These are phyloP conservation scores for Ctenicera cuprea DNA, from an alignment of 2,888 invertebrate genomes.

Conservation along the genomic window DNA sequence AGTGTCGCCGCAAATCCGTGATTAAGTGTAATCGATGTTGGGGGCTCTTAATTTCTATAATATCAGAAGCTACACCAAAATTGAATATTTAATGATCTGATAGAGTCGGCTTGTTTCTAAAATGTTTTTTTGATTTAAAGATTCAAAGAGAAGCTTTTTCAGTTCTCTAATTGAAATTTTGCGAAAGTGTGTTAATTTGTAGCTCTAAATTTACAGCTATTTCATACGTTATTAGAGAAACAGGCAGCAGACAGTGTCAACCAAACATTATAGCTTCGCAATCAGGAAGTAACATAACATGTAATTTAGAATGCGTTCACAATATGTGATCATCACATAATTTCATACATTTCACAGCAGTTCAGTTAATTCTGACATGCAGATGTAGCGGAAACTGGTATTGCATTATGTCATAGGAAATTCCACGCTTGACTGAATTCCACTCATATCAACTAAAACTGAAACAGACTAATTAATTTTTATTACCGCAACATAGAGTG, in stretches of 20 bases:
- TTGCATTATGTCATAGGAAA: constrained; percentile 39
- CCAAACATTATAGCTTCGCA: constrained; percentile 1
- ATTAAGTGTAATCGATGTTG: constrained; percentile 9
- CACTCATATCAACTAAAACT: constrained; percentile 17
- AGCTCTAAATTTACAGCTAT: too few species aligned
- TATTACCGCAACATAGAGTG: constrained; percentile 24
- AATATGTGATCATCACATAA: constrained; percentile 45
- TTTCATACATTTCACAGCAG: constrained; percentile 39
- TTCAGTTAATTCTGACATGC: constrained; percentile 38
- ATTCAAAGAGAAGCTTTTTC: too few species aligned
- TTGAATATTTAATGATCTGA: too few species aligned
- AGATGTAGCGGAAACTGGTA: constrained; percentile 36
- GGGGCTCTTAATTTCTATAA: background rate
- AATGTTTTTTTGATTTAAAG: too few species aligned
- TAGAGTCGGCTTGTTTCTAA: too few species aligned
- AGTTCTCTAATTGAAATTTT: too few species aligned
- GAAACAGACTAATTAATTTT: constrained; percentile 39
- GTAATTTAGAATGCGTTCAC: constrained; percentile 37
- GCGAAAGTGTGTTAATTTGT: too few species aligned
- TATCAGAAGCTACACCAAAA: background rate
- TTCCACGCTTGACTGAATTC: constrained; percentile 35
- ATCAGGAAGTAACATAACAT: constrained; percentile 19
- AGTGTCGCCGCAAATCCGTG: constrained; percentile 4
- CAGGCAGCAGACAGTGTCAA: background rate
- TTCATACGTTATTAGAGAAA: background rate